Base-by-base conservation (phyloP, 1,140 invertebrate genomes). In the Ruditapes philippinarum region DNA sequence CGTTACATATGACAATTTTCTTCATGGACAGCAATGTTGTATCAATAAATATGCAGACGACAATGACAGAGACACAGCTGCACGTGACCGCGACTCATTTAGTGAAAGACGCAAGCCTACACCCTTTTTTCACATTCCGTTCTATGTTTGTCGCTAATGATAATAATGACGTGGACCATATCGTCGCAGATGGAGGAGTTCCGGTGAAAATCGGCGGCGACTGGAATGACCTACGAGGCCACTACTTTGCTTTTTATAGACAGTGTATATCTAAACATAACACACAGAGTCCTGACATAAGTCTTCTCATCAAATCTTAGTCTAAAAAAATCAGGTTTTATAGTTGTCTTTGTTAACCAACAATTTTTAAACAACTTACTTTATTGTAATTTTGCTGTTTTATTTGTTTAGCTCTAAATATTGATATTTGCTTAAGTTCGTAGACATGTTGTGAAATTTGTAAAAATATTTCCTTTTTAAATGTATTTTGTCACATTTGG, bases 71-170 rank as follows among this genome's bases (percentile, higher is more conserved):
- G 42, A 94, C 93, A 0, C 28, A 74, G 19, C 28, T 93, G 0
- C 82, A 40, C 2, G 80, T 92, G 1, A 70, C 82, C 3, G 76
- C 91, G 25, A 68, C 80, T n/a, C 73, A 74, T 12, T 90, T 79
- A 36, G 70, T 54, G 19, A 31, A 65, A 36, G 78, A 88, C 28
- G 40, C 54, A 54, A 62, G 40, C 14, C 19, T 45, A 11, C 74
- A 90, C 22, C 91, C 93, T 1, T 91, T 93, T 57, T 79, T 92
- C 19, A 93, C 89, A 19, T 91, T 93, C 19, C 82, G 91, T 0
- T 94, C 93, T 17, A 94, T 92, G 91, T 93, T 91, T 89, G 82
- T 94, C 9, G 78, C 86, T 49, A 81, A 93, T 40, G 93, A 92
- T 7, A 92, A 92, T 81, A 85, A 90, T 28, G 91, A 93, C 51